Percentiles rank a stretch among this genome's conserved stretches.
phyloP scores from a whole-genome alignment of 2,888 invertebrate species.

The Papilio elwesi region DNA sequence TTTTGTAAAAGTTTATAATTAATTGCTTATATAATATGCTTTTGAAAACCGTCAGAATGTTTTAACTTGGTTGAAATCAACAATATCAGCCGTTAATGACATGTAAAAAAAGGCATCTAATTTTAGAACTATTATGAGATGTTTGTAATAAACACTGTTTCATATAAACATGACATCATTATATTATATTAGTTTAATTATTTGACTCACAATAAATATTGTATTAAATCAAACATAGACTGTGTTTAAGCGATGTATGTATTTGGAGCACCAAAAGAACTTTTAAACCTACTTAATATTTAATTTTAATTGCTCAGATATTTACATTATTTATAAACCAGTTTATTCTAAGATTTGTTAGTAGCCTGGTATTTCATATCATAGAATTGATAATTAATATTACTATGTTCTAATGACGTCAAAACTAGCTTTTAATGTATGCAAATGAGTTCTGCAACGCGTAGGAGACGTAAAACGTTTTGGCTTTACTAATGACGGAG shows the following conservation, averaged over 20 bases:
- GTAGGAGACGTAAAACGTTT: background rate
- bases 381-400: background rate
- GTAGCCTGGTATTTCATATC: background rate
- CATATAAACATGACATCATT: background rate
- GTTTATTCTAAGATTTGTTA: background rate
- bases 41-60: too few relatives aligned
- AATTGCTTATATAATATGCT: too few relatives aligned
- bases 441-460: background rate
- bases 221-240: background rate
- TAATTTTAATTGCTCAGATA: background rate
- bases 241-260: background rate
- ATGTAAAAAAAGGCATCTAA: too few relatives aligned
- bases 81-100: too few relatives aligned
- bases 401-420: background rate
- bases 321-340: conserved; percentile 8
- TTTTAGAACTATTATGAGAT: too few relatives aligned
- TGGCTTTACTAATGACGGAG: background rate
- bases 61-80: too few relatives aligned
- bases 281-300: background rate
- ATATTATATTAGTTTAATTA: background rate
- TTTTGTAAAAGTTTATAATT: too few relatives aligned
- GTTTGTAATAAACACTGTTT: too few relatives aligned
- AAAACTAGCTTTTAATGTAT: background rate
- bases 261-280: background rate
- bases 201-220: background rate